phyloP scores from a whole-genome alignment of 2,797 vertebrate species.

The Mastacembelus armatus region DNA sequence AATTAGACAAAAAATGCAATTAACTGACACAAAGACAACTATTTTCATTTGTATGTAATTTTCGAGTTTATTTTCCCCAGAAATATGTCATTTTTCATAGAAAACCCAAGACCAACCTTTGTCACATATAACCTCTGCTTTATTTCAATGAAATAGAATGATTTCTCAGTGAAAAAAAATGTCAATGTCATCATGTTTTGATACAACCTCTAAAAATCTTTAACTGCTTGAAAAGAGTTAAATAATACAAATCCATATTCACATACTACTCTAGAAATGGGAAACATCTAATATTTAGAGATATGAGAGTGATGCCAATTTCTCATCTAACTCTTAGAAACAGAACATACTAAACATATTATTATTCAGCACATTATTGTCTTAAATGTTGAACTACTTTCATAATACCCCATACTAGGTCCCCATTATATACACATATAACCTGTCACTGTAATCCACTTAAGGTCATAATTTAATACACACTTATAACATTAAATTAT shows the following conservation, averaged over 20 bases:
- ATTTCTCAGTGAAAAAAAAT: background rate
- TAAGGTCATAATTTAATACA: too few species aligned
- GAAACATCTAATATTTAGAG: too few species aligned
- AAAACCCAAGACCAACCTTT: background rate
- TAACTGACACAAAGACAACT: background rate
- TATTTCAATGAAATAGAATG: background rate
- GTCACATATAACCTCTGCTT: background rate
- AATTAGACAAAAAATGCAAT: slow-evolving; percentile 5
- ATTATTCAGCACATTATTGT: background rate
- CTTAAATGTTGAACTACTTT: background rate
- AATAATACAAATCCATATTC: too few species aligned
- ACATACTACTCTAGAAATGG: too few species aligned
- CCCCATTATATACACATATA: too few species aligned
- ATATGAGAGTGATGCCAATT: too few species aligned
- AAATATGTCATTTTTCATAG: slow-evolving; percentile 2
- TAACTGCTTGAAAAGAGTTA: background rate
- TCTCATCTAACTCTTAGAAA: background rate
- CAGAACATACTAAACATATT: too few species aligned
- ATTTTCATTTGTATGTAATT: slow-evolving; percentile 2
- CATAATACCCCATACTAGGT: background rate
- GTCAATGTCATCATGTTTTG: background rate
- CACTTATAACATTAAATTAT: too few species aligned
- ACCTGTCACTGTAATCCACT: too few species aligned
- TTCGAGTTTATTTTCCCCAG: background rate
- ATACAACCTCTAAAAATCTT: background rate